A percentile compares a stretch with the other conserved stretches of the same genome.
Evolutionary conservation across 2,113 vertebrate species (phyloP).

Genomic region (Alligator sinensis): DNA sequence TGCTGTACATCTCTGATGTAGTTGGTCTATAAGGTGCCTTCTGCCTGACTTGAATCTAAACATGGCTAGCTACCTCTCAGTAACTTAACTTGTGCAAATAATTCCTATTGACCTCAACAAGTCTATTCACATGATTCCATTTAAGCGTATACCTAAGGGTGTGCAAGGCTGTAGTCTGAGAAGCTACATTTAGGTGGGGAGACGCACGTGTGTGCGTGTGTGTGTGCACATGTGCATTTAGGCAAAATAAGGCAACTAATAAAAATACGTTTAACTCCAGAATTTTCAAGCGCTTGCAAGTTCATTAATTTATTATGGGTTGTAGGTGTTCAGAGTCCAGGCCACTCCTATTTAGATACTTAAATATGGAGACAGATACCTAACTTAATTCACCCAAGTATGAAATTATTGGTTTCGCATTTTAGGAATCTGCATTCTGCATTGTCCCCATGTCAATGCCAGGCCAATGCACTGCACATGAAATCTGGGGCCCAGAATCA

Average conservation of each 20-base stretch:
- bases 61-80: too few species aligned
- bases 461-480: too few species aligned
- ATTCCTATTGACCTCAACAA: too few species aligned
- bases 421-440: slow-evolving; percentile 14
- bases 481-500: too few species aligned
- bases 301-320: background rate
- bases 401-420: background rate
- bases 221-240: too few species aligned
- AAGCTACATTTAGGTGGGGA: background rate
- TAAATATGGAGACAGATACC: background rate
- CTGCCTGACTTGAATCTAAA: too few species aligned
- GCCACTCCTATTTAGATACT: background rate
- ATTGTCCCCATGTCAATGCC: background rate
- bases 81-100: too few species aligned
- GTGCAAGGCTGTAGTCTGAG: too few species aligned
- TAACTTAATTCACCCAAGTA: background rate
- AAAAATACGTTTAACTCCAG: background rate
- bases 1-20: too few species aligned
- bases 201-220: background rate
- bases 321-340: background rate
- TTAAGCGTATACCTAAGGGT: background rate
- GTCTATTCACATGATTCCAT: too few species aligned
- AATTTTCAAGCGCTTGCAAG: background rate
- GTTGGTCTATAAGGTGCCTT: too few species aligned
- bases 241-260: background rate